Conservation (phyloP, 2,797 vertebrate species). For the Chelon auratus region DNA sequence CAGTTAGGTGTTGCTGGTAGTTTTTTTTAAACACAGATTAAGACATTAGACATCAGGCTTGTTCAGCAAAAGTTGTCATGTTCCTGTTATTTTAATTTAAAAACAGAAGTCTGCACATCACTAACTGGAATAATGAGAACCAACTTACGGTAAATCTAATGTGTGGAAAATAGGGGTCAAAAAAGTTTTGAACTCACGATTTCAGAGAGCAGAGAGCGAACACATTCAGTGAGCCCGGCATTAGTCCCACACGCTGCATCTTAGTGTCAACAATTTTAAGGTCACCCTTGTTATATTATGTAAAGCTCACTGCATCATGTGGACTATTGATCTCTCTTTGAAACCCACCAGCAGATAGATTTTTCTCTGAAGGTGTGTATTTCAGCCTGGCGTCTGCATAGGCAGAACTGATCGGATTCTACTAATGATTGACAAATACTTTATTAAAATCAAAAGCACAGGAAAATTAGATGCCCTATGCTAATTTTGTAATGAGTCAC, state of each 20-base stretch:
- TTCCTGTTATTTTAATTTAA: not conserved
- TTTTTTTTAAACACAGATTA: not conserved
- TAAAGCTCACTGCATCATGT: slow-evolving; percentile 10
- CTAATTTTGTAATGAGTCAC: no score
- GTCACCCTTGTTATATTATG: slow-evolving; percentile 7
- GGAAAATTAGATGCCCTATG: not conserved
- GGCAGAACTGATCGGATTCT: not conserved
- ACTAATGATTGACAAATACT: not conserved
- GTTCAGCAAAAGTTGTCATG: not conserved
- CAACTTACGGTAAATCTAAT: not conserved
- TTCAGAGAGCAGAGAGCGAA: not conserved
- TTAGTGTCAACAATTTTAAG: not conserved
- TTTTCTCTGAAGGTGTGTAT: not conserved
- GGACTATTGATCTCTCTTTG: slow-evolving; percentile 32
- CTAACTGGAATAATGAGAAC: not conserved
- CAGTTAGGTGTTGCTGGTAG: not conserved
- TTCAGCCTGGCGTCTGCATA: slow-evolving; percentile 5
- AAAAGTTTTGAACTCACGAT: not conserved
- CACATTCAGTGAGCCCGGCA: not conserved
- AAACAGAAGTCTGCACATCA: not conserved
- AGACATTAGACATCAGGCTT: not conserved
- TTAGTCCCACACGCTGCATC: not conserved
- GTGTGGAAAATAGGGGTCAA: not conserved
- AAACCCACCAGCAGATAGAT: slow-evolving; percentile 26
- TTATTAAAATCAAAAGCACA: not conserved